phyloP scores from a whole-genome alignment of 2,797 vertebrate genomes.

The Malacoctenus gilli region DNA sequence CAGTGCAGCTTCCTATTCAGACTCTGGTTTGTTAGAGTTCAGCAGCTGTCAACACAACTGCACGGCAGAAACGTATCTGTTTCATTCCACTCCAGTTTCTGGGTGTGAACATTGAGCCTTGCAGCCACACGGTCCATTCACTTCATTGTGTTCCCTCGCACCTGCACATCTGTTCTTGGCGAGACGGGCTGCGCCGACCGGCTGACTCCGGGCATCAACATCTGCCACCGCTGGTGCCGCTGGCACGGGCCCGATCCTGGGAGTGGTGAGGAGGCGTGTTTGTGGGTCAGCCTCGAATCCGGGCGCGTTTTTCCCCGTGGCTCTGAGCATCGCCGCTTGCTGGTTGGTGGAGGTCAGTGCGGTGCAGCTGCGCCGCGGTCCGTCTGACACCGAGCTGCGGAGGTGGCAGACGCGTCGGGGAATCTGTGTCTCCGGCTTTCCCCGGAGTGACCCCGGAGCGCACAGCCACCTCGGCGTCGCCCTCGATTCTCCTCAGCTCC shows the following conservation, averaged over 20 bases:
- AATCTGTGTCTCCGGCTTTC: too few relatives aligned
- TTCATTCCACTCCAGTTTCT: not conserved
- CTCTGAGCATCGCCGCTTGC: not conserved
- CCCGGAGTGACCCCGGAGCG: too few relatives aligned
- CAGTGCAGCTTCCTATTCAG: too few relatives aligned
- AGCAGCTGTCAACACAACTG: too few relatives aligned
- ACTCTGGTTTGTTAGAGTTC: too few relatives aligned
- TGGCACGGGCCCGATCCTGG: constrained; percentile 39
- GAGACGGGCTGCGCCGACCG: constrained; percentile 23
- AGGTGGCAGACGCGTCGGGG: too few relatives aligned
- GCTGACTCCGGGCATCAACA: constrained; percentile 60
- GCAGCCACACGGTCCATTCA: constrained; percentile 11
- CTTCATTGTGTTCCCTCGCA: constrained; percentile 26
- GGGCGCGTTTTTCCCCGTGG: not conserved
- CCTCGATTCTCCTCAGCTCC: constrained; percentile 10
- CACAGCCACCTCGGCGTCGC: not conserved
- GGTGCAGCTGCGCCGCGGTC: not conserved
- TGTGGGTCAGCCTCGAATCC: constrained; percentile 15
- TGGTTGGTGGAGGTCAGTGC: not conserved
- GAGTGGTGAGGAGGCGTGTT: constrained; percentile 28
- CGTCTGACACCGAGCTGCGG: too few relatives aligned
- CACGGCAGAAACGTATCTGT: too few relatives aligned
- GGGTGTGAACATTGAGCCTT: constrained; percentile 19
- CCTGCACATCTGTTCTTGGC: constrained; percentile 60
- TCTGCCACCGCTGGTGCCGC: constrained; percentile 62